Conservation (phyloP, 2,113 vertebrate genomes). For the Aplodontia rufa region DNA sequence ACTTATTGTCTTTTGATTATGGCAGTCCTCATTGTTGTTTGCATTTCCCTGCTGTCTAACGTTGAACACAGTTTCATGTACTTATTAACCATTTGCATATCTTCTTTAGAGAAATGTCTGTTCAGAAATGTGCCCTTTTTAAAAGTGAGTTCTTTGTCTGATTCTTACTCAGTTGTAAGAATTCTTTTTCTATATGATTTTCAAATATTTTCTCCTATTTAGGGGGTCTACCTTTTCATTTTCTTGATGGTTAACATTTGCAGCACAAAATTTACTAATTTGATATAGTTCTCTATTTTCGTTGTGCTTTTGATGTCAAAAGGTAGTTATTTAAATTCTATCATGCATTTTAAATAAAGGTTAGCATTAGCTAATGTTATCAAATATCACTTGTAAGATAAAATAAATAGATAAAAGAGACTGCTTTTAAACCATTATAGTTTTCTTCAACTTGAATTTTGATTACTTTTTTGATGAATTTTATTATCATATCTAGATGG, state of each 20-base stretch:
- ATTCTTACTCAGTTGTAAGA: not conserved
- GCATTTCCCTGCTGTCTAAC: not conserved
- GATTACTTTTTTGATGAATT: not conserved
- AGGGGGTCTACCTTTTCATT: not conserved
- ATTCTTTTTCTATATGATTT: not conserved
- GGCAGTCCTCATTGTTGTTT: not conserved
- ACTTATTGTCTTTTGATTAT: not conserved
- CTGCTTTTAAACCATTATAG: not conserved
- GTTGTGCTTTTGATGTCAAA: conserved; percentile 7
- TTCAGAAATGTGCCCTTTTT: not conserved
- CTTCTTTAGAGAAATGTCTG: not conserved
- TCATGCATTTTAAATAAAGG: not conserved
- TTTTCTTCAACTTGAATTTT: not conserved
- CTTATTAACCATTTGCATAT: not conserved
- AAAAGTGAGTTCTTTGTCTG: conserved; percentile 4
- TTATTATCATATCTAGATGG: not conserved
- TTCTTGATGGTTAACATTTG: conserved; percentile 2
- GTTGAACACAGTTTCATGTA: not conserved
- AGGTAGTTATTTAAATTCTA: not conserved
- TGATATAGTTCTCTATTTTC: not conserved
- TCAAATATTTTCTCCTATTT: not conserved
- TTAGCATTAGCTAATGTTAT: not conserved
- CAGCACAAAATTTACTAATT: not conserved
- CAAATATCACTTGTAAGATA: not conserved
- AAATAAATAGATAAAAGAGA: not conserved